phyloP scores from a whole-genome alignment of 2,797 vertebrate genomes.

The Molossus molossus region DNA sequence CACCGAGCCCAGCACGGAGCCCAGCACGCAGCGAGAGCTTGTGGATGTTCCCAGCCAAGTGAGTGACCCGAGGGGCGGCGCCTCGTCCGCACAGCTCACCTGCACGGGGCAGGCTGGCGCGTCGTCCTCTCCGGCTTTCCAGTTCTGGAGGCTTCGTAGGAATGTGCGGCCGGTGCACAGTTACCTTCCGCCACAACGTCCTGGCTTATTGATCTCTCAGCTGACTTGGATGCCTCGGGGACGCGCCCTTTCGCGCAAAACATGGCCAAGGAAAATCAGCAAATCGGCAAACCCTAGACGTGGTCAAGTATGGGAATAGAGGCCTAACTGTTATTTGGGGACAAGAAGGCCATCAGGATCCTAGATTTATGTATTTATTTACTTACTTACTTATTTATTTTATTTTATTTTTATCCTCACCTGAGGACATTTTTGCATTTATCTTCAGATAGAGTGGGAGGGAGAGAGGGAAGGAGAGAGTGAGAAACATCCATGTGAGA shows the following conservation, averaged over 20 bases:
- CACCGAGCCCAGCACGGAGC: too few species aligned
- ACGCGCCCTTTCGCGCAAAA: background rate
- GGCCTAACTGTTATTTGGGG: background rate
- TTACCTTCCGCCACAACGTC: background rate
- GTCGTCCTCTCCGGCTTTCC: background rate
- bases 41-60: background rate
- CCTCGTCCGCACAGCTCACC: fast-evolving
- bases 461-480: too few species aligned
- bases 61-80: background rate
- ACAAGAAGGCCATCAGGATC: background rate
- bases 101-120: background rate
- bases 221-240: background rate
- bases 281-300: background rate
- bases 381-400: too few species aligned
- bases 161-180: background rate
- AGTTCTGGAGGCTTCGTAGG: background rate
- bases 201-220: background rate
- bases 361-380: background rate
- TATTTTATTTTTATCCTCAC: too few species aligned
- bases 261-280: slow-evolving; percentile 55
- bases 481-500: too few species aligned
- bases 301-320: background rate
- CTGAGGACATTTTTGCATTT: too few species aligned
- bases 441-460: too few species aligned
- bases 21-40: background rate